phyloP scores from a whole-genome alignment of 2,797 vertebrate genomes.

The Numenius phaeopus region DNA sequence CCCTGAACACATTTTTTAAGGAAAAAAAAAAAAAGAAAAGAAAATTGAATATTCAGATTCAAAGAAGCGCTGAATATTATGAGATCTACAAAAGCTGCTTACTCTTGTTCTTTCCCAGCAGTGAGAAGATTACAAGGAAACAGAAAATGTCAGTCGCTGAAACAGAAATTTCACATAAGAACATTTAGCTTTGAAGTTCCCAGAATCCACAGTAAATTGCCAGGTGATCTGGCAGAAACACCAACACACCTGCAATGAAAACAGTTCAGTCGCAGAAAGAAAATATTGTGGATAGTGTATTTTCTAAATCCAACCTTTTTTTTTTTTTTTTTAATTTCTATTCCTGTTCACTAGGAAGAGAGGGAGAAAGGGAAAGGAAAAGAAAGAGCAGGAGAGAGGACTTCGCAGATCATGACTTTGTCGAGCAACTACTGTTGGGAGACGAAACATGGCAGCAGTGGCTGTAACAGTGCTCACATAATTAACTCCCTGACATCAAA shows the following conservation, averaged over 20 bases:
- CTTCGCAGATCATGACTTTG: not conserved
- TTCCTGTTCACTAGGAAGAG: not conserved
- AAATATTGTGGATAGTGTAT: not conserved
- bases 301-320: not conserved
- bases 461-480: not conserved
- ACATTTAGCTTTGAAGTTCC: conserved; percentile 51
- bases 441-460: not conserved
- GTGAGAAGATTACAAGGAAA: conserved; percentile 13
- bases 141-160: not conserved
- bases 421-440: not conserved
- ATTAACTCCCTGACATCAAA: not conserved
- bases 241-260: conserved; percentile 49
- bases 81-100: not conserved
- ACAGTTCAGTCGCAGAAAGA: not conserved
- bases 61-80: not conserved
- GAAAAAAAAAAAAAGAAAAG: not conserved
- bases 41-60: not conserved
- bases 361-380: not conserved
- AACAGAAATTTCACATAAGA: conserved; percentile 16
- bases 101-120: not conserved
- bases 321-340: not conserved
- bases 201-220: conserved; percentile 29
- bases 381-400: not conserved
- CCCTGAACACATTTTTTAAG: not conserved
- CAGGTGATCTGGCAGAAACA: conserved; percentile 62